A percentile compares a stretch with the other conserved stretches of the same genome.
These are phyloP conservation scores for Herpailurus yagouaroundi DNA, from an alignment of 2,113 vertebrate genomes.

Conservation along the genomic window DNA sequence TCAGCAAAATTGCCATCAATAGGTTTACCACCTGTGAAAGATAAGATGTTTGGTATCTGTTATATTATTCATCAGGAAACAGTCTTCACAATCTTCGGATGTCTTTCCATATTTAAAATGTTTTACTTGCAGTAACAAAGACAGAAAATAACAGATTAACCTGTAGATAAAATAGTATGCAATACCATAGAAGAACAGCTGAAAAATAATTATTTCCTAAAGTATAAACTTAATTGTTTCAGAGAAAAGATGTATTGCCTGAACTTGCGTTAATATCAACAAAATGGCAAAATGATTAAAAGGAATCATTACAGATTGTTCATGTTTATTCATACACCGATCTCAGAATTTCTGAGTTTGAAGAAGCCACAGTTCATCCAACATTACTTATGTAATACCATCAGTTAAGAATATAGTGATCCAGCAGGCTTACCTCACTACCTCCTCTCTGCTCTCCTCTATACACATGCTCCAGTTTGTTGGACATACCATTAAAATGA, in stretches of 20 bases:
- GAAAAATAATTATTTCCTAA: background rate
- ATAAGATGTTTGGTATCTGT: background rate
- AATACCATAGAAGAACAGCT: background rate
- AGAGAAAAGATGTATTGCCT: background rate
- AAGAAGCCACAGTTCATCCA: background rate
- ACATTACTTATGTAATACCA: background rate
- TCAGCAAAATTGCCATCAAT: constrained; percentile 97
- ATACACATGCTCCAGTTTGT: background rate
- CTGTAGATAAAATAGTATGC: background rate
- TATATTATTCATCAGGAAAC: background rate
- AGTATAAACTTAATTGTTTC: background rate
- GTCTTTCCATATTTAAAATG: background rate
- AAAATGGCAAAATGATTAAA: background rate
- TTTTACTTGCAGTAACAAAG: constrained; percentile 7
- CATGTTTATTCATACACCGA: background rate
- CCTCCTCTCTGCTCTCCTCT: background rate
- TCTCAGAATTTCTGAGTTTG: background rate
- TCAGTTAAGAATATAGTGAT: background rate
- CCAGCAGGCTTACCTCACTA: background rate
- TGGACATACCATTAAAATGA: background rate
- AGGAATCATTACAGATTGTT: background rate
- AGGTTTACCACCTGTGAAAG: constrained; percentile 94
- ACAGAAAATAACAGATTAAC: background rate
- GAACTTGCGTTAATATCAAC: background rate
- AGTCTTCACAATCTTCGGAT: background rate